Percentiles rank a stretch among this genome's conserved stretches.
Evolutionary conservation across 2,797 vertebrate species (phyloP).

Genomic region (Sebastes minor): DNA sequence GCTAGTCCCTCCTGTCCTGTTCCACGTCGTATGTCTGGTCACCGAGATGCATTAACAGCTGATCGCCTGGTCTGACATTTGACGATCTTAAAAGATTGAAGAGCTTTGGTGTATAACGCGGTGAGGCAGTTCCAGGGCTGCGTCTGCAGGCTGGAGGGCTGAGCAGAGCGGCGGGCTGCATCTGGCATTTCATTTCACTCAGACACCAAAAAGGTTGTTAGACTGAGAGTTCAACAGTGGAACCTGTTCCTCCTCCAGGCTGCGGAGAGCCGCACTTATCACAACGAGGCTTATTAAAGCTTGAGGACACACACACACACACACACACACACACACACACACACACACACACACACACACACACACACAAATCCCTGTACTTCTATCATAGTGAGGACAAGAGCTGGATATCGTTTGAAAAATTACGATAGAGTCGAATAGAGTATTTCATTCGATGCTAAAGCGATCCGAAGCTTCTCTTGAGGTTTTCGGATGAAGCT

Average conservation of each 20-base stretch:
- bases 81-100: conserved; percentile 27
- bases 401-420: too few species aligned
- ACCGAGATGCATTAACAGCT: background rate
- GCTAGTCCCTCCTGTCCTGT: background rate
- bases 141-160: conserved; percentile 1
- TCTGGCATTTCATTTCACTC: conserved; percentile 48
- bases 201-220: conserved; percentile 24
- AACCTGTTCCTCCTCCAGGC: conserved; percentile 24
- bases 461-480: too few species aligned
- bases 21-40: background rate
- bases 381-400: too few species aligned
- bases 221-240: conserved; percentile 13
- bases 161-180: conserved; percentile 12
- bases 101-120: background rate
- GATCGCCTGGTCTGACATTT: conserved; percentile 5
- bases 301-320: conserved; percentile 4
- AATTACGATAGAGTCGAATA: too few species aligned
- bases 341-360: background rate
- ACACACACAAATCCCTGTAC: background rate
- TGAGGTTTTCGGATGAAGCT: too few species aligned
- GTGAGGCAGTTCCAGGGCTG: background rate
- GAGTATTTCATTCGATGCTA: too few species aligned
- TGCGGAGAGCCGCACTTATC: conserved; percentile 40
- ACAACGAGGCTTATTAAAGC: conserved; percentile 43
- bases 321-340: conserved; percentile 9